phyloP scores from a whole-genome alignment of 1,140 invertebrate species.

The Drosophila elegans region DNA sequence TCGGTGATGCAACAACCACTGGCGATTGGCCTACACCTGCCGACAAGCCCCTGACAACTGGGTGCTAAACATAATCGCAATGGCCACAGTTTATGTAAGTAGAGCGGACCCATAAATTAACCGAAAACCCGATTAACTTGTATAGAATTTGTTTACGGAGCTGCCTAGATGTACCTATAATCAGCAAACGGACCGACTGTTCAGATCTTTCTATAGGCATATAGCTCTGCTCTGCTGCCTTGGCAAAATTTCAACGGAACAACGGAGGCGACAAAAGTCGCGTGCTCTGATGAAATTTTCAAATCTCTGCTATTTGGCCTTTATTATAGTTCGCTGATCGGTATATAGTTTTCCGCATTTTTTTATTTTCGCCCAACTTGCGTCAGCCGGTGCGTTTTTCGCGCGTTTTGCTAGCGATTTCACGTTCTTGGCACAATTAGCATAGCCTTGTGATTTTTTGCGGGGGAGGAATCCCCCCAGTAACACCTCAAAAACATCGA shows the following conservation, averaged over 20 bases:
- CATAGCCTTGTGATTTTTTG: slow-evolving; percentile 54
- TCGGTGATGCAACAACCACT: slow-evolving; percentile 63
- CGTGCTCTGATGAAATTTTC: slow-evolving; percentile 35
- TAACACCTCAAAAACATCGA: slow-evolving; percentile 1
- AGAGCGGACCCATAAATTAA: slow-evolving; percentile 52
- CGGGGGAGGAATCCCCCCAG: not conserved
- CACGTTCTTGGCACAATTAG: slow-evolving; percentile 73
- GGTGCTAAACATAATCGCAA: slow-evolving; percentile 21
- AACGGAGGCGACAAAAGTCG: slow-evolving; percentile 31
- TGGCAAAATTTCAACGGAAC: slow-evolving; percentile 47
- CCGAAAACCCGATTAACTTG: slow-evolving; percentile 8
- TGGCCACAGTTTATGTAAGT: slow-evolving; percentile 41
- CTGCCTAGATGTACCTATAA: slow-evolving; percentile 24
- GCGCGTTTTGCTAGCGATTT: slow-evolving; percentile 33
- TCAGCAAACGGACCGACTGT: slow-evolving; percentile 8
- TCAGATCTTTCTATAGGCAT: slow-evolving; percentile 7
- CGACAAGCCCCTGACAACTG: slow-evolving; percentile 36
- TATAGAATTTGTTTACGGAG: slow-evolving; percentile 1
- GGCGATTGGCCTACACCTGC: slow-evolving; percentile 17
- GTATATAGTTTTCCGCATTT: slow-evolving; percentile 59
- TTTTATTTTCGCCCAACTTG: slow-evolving; percentile 50
- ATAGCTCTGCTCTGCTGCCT: slow-evolving; percentile 29
- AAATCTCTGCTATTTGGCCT: slow-evolving; percentile 18
- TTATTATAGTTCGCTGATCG: slow-evolving; percentile 28
- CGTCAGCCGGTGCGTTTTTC: slow-evolving; percentile 51